A percentile compares a stretch with the other conserved stretches of the same genome.
Evolutionary conservation across 2,797 vertebrate species (phyloP).

Genomic region (Falco columbarius): DNA sequence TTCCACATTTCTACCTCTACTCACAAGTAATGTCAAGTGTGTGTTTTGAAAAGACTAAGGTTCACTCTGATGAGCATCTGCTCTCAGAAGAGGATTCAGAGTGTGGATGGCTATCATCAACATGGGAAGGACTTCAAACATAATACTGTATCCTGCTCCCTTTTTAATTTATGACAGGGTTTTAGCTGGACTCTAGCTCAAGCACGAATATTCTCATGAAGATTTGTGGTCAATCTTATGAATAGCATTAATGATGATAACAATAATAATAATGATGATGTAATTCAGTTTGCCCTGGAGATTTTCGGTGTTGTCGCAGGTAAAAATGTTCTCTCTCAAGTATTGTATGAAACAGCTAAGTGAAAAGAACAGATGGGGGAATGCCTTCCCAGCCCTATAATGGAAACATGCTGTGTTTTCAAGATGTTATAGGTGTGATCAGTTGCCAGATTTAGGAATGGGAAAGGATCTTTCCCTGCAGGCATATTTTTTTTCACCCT

Average conservation of each 20-base stretch:
- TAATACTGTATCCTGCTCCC: background rate
- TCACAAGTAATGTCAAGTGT: background rate
- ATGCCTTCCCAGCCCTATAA: background rate
- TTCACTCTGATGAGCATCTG: background rate
- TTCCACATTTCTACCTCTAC: background rate
- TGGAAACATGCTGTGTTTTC: background rate
- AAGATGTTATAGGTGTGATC: background rate
- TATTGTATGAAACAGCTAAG: background rate
- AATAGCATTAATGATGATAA: background rate
- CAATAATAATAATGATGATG: background rate
- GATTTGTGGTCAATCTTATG: background rate
- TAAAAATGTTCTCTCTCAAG: background rate
- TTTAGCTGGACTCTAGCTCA: background rate
- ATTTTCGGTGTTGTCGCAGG: background rate
- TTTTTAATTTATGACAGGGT: background rate
- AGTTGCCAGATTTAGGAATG: background rate
- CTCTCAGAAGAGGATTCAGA: background rate
- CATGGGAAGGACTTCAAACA: background rate
- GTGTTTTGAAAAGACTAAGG: background rate
- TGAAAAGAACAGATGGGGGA: conserved; percentile 21
- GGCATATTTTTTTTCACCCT: background rate
- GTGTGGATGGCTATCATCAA: background rate
- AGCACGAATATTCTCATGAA: background rate
- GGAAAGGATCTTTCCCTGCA: background rate
- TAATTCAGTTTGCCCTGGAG: background rate